Conservation (phyloP, 2,888 invertebrate species). For the Polylopha cassiicola region DNA sequence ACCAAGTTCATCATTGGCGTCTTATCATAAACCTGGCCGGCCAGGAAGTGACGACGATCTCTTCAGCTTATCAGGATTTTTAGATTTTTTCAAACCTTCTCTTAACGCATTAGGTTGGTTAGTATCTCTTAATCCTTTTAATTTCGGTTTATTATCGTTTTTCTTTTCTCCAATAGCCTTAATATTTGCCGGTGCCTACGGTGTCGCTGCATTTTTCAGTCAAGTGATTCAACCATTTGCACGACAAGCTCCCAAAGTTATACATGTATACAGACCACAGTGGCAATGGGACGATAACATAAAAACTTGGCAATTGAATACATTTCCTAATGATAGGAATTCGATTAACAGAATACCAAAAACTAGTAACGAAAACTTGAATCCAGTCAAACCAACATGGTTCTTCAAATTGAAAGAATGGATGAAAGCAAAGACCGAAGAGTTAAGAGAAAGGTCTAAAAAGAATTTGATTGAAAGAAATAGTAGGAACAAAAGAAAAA, state of each 20-base stretch:
- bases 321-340: constrained; percentile 51
- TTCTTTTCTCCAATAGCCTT: constrained; percentile 80
- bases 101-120: constrained; percentile 71
- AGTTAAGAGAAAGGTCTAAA: constrained; percentile 31
- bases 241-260: constrained; percentile 57
- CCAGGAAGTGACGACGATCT: constrained; percentile 59
- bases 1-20: constrained; percentile 44
- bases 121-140: constrained; percentile 76
- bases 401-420: constrained; percentile 47
- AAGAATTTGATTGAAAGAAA: constrained; percentile 26
- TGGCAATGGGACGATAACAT: constrained; percentile 78
- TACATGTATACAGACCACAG: constrained; percentile 63
- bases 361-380: constrained; percentile 32
- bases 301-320: constrained; percentile 71
- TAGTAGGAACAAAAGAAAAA: constrained; percentile 50
- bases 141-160: constrained; percentile 77
- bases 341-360: constrained; percentile 33
- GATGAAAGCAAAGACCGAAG: constrained; percentile 40
- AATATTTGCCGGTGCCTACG: constrained; percentile 79
- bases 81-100: constrained; percentile 70
- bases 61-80: constrained; percentile 64
- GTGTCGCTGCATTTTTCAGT: constrained; percentile 78
- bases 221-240: constrained; percentile 80
- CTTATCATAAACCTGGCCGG: constrained; percentile 46
- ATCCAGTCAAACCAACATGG: constrained; percentile 33